Conservation (phyloP, 2,113 vertebrate genomes). For the Pelodiscus sinensis region DNA sequence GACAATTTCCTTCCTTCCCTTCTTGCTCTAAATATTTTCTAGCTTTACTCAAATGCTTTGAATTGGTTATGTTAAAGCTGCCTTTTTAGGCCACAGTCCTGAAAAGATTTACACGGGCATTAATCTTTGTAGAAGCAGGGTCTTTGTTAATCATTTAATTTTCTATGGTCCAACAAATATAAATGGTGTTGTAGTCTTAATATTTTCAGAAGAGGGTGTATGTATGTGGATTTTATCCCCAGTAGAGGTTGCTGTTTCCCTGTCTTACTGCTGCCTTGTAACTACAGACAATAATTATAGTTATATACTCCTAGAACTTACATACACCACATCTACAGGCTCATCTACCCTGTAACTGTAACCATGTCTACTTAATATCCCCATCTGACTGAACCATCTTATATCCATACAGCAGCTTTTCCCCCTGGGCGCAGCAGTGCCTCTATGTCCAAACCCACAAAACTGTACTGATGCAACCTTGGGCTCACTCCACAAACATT, state of each 20-base stretch:
- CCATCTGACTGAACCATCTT: not conserved
- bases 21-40: not conserved
- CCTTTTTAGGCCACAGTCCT: not conserved
- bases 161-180: fast-evolving
- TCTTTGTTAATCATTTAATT: not conserved
- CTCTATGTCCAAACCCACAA: too few relatives aligned
- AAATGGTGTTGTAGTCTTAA: not conserved
- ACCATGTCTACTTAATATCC: not conserved
- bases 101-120: not conserved
- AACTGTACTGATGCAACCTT: not conserved
- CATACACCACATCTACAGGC: not conserved
- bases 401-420: not conserved
- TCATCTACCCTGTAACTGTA: not conserved
- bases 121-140: not conserved
- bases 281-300: fast-evolving
- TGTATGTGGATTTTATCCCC: not conserved
- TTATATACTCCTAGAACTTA: not conserved
- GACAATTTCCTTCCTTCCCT: not conserved
- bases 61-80: not conserved
- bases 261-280: not conserved
- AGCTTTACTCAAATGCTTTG: not conserved
- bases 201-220: not conserved
- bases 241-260: conserved; percentile 59
- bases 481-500: not conserved
- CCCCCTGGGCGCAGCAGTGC: not conserved